Percentiles rank a stretch among this genome's conserved stretches.
These are phyloP conservation scores for Drosophila kepulauana DNA, from an alignment of 1,140 invertebrate genomes.

Conservation along the genomic window DNA sequence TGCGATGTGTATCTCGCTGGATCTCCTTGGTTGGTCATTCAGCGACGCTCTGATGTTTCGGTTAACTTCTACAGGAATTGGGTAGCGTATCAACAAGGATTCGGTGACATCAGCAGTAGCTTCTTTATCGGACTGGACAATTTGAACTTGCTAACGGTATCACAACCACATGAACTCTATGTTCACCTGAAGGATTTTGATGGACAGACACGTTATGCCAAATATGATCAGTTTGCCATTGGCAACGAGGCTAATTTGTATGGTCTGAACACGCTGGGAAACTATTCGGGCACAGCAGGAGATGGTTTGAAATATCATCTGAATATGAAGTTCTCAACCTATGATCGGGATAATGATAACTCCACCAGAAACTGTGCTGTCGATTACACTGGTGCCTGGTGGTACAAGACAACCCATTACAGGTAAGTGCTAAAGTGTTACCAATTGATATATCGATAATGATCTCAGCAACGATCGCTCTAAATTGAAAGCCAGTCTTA, in stretches of 20 bases:
- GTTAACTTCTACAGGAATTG: constrained; percentile 37
- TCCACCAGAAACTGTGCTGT: background rate
- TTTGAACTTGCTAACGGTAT: constrained; percentile 3
- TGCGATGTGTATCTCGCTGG: constrained; percentile 20
- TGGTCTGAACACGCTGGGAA: constrained; percentile 26
- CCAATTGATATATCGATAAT: too few species aligned
- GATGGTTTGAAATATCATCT: constrained; percentile 45
- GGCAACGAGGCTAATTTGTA: constrained; percentile 31
- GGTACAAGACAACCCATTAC: constrained; percentile 6
- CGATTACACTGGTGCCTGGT: constrained; percentile 28
- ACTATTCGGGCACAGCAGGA: constrained; percentile 51
- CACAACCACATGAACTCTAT: constrained; percentile 7
- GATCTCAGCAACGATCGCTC: too few species aligned
- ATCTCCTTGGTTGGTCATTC: constrained; percentile 29
- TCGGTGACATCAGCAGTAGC: constrained; percentile 6
- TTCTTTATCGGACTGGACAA: constrained; percentile 37
- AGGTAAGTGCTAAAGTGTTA: background rate
- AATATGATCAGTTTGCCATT: constrained; percentile 24
- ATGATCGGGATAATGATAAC: constrained; percentile 33
- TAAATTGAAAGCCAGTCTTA: too few species aligned
- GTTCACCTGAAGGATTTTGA: constrained; percentile 33
- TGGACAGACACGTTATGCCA: constrained; percentile 6
- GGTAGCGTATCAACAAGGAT: constrained; percentile 24
- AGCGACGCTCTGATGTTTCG: constrained; percentile 15
- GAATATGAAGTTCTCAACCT: constrained; percentile 57